Base-by-base conservation (phyloP, 1,140 invertebrate species). In the Rhysida immarginata region DNA sequence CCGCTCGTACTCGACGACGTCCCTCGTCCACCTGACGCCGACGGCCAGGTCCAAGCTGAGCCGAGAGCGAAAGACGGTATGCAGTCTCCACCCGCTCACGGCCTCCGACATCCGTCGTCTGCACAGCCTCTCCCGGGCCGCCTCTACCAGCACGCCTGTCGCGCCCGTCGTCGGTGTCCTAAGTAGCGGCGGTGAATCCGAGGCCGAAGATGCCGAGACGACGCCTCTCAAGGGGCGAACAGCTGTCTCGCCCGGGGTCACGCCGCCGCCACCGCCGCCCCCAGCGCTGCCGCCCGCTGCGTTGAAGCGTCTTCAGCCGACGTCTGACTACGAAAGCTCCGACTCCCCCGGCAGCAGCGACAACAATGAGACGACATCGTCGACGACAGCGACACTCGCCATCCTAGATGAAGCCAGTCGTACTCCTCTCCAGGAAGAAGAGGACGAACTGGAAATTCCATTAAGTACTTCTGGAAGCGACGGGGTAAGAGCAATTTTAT, bases 291-390 rank as follows among this genome's bases (percentile, higher is more conserved):
- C 29, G 5, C n/a, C n/a, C n/a, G n/a, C 23, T 52, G 51, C 54
- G 56, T 59, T 52, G 53, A 52, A 50, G 16, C 29, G 29, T 35
- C 29, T 35, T 35, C 5, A 35, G 5, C 5, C 16, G 5, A 35
- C 29, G 5, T 73, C 72, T 2, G 72, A 74, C 58, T 74, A 74
- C 57, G 72, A 74, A 59, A 72, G 69, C 60, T 72, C 67, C 59
- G 72, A 74, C 59, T 73, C 70, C 13, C 71, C 71, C 1, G 71
- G 67, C 57, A 70, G 66, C 58, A 73, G 71, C 60, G 70, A 71
- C 46, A 65, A 68, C 61, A 67, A 67, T 61, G 29, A 35, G 5
- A 52, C 50, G 26, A 49, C 46, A 13, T n/a, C n/a, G n/a, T n/a
- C n/a, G n/a, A n/a, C n/a, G n/a, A n/a, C n/a, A n/a, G n/a, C n/a